Evolutionary conservation across 2,888 invertebrate genomes (phyloP).

Genomic region (Lasioglossum calceatum): DNA sequence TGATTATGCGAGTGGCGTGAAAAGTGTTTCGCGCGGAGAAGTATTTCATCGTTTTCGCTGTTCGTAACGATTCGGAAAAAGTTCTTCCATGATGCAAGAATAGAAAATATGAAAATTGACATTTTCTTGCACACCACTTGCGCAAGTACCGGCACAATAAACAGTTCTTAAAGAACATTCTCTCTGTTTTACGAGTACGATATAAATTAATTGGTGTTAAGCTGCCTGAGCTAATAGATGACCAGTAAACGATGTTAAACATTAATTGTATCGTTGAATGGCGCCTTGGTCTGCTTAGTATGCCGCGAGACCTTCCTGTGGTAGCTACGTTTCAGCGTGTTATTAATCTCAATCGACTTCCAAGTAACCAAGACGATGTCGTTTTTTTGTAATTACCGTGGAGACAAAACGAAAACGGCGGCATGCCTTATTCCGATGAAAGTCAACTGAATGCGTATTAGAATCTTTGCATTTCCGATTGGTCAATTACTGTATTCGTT

Average conservation of each 20-base stretch:
- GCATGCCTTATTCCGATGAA: constrained; percentile 72
- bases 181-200: not conserved
- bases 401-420: constrained; percentile 33
- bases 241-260: not conserved
- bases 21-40: too few species aligned
- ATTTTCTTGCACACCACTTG: not conserved
- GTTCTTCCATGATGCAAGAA: not conserved
- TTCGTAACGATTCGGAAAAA: too few species aligned
- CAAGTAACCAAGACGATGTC: constrained; percentile 53
- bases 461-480: constrained; percentile 26
- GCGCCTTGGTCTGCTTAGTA: constrained; percentile 26
- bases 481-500: constrained; percentile 40
- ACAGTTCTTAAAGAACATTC: not conserved
- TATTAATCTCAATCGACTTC: constrained; percentile 63
- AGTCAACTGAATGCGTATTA: constrained; percentile 47
- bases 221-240: not conserved
- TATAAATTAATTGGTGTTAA: not conserved
- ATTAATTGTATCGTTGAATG: not conserved
- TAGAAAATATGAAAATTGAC: not conserved
- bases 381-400: constrained; percentile 54
- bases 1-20: not conserved
- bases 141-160: not conserved
- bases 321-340: constrained; percentile 42
- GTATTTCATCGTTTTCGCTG: not conserved
- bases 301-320: constrained; percentile 52